A percentile compares a stretch with the other conserved stretches of the same genome.
These are phyloP conservation scores for Pangasius mekongensis DNA, from an alignment of 2,797 vertebrate species.

Conservation along the genomic window DNA sequence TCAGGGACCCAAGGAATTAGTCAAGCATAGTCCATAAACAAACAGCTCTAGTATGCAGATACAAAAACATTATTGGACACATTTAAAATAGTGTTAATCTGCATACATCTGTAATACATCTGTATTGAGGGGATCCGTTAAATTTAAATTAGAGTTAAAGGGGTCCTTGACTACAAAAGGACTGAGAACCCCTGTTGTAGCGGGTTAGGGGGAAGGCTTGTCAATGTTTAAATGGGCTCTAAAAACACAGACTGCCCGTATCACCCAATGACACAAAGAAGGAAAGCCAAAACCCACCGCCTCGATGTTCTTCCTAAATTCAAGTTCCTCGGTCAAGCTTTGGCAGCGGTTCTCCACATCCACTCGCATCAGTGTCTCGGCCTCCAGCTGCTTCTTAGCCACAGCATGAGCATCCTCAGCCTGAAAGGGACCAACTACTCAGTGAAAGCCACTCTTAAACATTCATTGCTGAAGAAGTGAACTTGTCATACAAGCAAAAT, in stretches of 20 bases:
- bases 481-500: not conserved
- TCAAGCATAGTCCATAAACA: not conserved
- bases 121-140: not conserved
- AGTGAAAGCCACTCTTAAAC: not conserved
- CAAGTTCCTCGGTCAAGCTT: slow-evolving; percentile 90
- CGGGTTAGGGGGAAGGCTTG: not conserved
- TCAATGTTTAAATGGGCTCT: not conserved
- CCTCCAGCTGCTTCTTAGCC: slow-evolving; percentile 92
- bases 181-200: not conserved
- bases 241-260: not conserved
- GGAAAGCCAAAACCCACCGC: slow-evolving; percentile 76
- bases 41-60: not conserved
- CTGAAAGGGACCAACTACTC: slow-evolving; percentile 58
- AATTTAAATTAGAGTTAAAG: not conserved
- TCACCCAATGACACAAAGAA: not conserved
- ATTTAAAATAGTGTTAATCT: not conserved
- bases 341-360: slow-evolving; percentile 96
- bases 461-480: not conserved
- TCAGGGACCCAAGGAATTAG: not conserved
- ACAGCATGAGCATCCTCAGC: slow-evolving; percentile 80
- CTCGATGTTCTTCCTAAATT: slow-evolving; percentile 92
- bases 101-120: not conserved
- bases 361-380: slow-evolving; percentile 92
- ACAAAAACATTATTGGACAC: not conserved
- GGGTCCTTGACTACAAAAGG: not conserved